Percentiles rank a stretch among this genome's conserved stretches.
Conservation (phyloP, 37 sponge, comb jelly and placozoan species). For the Halichondria panicea region DNA sequence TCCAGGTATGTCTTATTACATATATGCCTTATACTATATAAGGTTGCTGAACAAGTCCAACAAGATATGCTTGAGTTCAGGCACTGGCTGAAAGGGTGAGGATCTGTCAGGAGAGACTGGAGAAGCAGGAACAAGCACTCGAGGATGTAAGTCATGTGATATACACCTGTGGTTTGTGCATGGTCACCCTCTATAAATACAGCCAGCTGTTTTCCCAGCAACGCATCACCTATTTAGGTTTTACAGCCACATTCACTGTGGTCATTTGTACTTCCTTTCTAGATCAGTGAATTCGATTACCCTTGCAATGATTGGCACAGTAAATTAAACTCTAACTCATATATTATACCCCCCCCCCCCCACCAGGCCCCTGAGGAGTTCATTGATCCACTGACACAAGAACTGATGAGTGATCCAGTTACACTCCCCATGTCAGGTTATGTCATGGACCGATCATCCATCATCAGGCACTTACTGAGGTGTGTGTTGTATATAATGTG, state of each 20-base stretch:
- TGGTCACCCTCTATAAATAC: too few species aligned
- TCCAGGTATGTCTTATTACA: too few species aligned
- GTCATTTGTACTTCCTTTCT: too few species aligned
- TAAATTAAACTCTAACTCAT: too few species aligned
- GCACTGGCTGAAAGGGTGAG: conserved; percentile 45
- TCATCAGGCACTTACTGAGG: conserved; percentile 90
- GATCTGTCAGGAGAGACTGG: conserved; percentile 23
- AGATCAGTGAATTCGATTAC: too few species aligned
- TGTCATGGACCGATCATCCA: conserved; percentile 81
- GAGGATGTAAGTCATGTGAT: conserved; percentile 55
- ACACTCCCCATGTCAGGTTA: conserved; percentile 78
- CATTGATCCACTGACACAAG: conserved; percentile 82
- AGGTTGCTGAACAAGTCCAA: neutral
- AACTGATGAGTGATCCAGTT: conserved; percentile 94
- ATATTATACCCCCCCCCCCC: too few species aligned
- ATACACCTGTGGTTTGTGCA: too few species aligned
- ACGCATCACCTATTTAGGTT: too few species aligned
- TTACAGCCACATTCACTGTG: too few species aligned
- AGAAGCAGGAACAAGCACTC: conserved; percentile 36
- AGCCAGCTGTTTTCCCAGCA: too few species aligned
- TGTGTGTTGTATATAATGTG: conserved; percentile 11
- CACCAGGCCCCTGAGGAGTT: conserved; percentile 91
- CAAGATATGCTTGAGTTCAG: conserved; percentile 15
- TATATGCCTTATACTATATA: too few species aligned
- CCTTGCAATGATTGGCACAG: too few species aligned